Evolutionary conservation across 2,113 vertebrate species (phyloP).

Genomic region (Pomatostomus ruficeps): DNA sequence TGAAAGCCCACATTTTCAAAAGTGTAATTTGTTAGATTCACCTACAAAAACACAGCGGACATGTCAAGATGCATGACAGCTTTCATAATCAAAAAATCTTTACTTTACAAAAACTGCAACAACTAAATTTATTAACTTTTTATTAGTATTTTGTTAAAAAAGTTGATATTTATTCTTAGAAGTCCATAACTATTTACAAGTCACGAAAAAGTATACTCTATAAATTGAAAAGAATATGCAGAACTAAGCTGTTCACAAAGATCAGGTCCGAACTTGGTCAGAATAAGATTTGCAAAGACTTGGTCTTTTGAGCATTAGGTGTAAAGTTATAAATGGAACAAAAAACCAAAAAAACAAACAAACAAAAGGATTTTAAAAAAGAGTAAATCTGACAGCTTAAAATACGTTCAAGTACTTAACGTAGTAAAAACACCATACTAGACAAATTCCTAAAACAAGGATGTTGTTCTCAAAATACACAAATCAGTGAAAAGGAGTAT

Average conservation of each 20-base stretch:
- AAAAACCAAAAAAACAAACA: background rate
- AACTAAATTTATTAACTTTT: background rate
- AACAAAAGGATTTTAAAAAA: no score
- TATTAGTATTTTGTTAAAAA: background rate
- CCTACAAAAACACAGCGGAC: conserved; percentile 68
- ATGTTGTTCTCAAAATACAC: background rate
- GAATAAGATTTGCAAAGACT: background rate
- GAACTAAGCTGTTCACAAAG: background rate
- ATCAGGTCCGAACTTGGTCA: background rate
- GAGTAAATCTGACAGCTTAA: background rate
- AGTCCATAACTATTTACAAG: background rate
- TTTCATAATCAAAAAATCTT: background rate
- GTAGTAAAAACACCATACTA: background rate
- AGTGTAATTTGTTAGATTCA: conserved; percentile 89
- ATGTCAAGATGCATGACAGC: background rate
- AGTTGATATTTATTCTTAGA: background rate
- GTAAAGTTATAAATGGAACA: background rate
- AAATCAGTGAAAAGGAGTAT: background rate
- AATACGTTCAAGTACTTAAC: background rate
- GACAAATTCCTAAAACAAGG: background rate
- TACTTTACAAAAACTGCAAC: background rate
- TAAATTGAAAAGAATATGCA: background rate
- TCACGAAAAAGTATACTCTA: background rate
- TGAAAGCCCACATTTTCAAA: conserved; percentile 99
- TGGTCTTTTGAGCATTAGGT: background rate